phyloP scores from a whole-genome alignment of 2,888 invertebrate species.

The Drosophila kuntzei region DNA sequence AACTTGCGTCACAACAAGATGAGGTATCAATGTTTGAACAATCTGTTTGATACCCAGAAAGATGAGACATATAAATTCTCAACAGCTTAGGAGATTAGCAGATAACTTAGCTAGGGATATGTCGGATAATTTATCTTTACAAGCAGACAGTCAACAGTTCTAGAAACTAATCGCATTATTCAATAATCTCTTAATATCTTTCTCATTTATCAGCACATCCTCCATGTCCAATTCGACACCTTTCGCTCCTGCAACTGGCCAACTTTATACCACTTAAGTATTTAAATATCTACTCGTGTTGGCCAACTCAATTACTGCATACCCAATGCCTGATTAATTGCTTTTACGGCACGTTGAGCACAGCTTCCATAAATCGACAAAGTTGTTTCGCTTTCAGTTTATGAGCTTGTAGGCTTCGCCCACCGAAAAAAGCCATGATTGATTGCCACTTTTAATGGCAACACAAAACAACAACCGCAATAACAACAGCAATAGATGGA shows the following conservation, averaged over 20 bases:
- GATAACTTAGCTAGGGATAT: neutral
- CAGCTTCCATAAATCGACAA: constrained; percentile 36
- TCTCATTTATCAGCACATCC: constrained; percentile 3
- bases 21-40: too few species aligned
- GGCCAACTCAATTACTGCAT: constrained; percentile 30
- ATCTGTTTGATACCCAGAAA: too few species aligned
- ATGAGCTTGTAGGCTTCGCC: constrained; percentile 46
- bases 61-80: neutral
- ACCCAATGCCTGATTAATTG: constrained; percentile 56
- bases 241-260: too few species aligned
- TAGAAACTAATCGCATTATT: neutral
- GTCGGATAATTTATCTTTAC: neutral
- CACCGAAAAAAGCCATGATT: constrained; percentile 48
- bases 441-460: constrained; percentile 56
- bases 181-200: constrained; percentile 1
- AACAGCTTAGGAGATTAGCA: neutral
- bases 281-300: constrained; percentile 8
- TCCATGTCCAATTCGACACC: neutral
- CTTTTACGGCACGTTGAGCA: constrained; percentile 38
- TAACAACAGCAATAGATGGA: neutral
- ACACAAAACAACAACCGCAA: constrained; percentile 8
- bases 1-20: neutral
- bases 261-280: neutral
- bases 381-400: constrained; percentile 39
- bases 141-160: neutral